phyloP scores from a whole-genome alignment of 2,888 invertebrate genomes.

The Macrophya annulata region DNA sequence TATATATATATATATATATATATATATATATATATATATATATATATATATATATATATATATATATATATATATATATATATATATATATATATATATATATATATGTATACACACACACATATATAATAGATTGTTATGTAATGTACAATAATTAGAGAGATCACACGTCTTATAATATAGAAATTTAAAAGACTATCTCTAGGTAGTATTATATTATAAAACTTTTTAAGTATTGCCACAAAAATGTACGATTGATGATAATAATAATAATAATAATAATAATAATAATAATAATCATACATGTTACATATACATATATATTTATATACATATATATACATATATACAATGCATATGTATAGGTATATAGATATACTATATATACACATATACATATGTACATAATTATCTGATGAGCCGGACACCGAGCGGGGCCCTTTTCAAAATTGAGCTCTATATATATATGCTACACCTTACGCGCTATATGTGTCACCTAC shows the following conservation, averaged over 20 bases:
- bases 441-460: constrained; percentile 70
- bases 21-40: constrained; percentile 59
- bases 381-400: constrained; percentile 51
- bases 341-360: constrained; percentile 52
- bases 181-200: constrained; percentile 79
- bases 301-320: constrained; percentile 59
- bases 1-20: constrained; percentile 48
- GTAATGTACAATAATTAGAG: constrained; percentile 78
- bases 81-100: constrained; percentile 59
- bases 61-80: constrained; percentile 64
- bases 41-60: constrained; percentile 64
- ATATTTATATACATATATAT: constrained; percentile 58
- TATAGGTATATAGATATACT: constrained; percentile 63
- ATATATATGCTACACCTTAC: constrained; percentile 64
- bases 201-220: constrained; percentile 67
- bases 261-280: constrained; percentile 43
- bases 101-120: constrained; percentile 62
- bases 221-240: constrained; percentile 75
- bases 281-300: constrained; percentile 36
- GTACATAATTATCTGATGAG: constrained; percentile 68
- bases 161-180: constrained; percentile 79
- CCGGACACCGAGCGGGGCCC: constrained; percentile 70
- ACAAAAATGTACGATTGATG: constrained; percentile 71
- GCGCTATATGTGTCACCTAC: constrained; percentile 60
- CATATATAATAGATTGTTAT: constrained; percentile 69